Evolutionary conservation across 2,888 invertebrate genomes (phyloP).

Genomic region (Ectobius pallidus): DNA sequence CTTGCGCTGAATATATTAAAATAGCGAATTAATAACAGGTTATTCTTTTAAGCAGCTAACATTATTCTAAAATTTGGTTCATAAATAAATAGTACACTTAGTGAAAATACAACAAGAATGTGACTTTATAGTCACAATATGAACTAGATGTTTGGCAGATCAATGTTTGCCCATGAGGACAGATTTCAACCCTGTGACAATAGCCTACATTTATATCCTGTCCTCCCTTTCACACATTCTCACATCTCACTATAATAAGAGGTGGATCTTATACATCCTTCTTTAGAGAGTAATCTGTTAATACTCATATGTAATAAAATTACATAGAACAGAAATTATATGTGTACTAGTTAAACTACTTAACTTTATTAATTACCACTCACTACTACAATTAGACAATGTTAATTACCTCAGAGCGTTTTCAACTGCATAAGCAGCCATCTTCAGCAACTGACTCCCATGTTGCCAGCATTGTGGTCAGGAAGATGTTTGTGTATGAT

Average conservation of each 20-base stretch:
- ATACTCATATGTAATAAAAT: too few species aligned
- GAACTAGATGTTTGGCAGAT: not conserved
- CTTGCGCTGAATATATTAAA: slow-evolving; percentile 12
- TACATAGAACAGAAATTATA: too few species aligned
- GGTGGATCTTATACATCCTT: too few species aligned
- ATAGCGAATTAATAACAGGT: slow-evolving; percentile 29
- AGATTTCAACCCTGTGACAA: not conserved
- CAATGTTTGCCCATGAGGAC: not conserved
- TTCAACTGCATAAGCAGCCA: too few species aligned
- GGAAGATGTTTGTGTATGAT: too few species aligned
- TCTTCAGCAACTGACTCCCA: too few species aligned
- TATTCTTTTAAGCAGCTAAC: slow-evolving; percentile 22
- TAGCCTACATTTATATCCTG: not conserved
- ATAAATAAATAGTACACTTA: slow-evolving; percentile 23
- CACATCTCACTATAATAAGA: not conserved
- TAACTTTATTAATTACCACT: too few species aligned
- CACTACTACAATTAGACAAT: too few species aligned
- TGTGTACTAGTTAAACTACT: too few species aligned
- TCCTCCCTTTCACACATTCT: not conserved
- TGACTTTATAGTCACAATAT: not conserved
- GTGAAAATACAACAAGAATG: slow-evolving; percentile 24
- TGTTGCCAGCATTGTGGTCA: too few species aligned
- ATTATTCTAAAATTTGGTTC: slow-evolving; percentile 26
- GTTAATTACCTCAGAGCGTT: too few species aligned
- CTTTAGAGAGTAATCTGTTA: too few species aligned